phyloP scores from a whole-genome alignment of 1,140 invertebrate species.

The Heliconius melpomene region DNA sequence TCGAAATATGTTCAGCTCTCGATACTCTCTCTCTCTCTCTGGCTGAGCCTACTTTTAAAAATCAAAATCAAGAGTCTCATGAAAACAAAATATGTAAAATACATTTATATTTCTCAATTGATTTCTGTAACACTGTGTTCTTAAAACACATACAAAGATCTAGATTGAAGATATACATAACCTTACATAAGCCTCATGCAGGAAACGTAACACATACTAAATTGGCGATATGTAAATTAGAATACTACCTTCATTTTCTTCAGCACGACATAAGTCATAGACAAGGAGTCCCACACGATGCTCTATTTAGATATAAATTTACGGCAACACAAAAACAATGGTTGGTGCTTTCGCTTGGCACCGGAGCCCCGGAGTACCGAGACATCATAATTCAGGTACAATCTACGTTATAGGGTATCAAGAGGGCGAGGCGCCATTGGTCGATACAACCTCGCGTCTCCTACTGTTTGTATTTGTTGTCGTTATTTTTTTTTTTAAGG shows the following conservation, averaged over 20 bases:
- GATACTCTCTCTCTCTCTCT: too few species aligned
- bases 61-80: too few species aligned
- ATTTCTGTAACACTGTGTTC: background rate
- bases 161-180: background rate
- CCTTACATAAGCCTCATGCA: background rate
- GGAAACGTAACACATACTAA: slow-evolving; percentile 4
- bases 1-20: too few species aligned
- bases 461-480: slow-evolving; percentile 28
- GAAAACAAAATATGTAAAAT: too few species aligned
- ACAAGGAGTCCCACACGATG: slow-evolving; percentile 43
- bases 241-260: slow-evolving; percentile 32
- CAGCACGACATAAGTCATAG: slow-evolving; percentile 29
- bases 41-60: too few species aligned
- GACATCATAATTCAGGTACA: slow-evolving; percentile 45
- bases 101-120: too few species aligned
- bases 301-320: slow-evolving; percentile 53
- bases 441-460: slow-evolving; percentile 34
- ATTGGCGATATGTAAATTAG: slow-evolving; percentile 30
- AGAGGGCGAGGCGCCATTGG: slow-evolving; percentile 42
- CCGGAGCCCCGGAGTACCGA: slow-evolving; percentile 42
- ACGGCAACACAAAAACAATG: slow-evolving; percentile 52
- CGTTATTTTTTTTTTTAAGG: background rate
- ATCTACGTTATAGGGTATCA: slow-evolving; percentile 41
- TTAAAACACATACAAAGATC: background rate
- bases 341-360: slow-evolving; percentile 50